phyloP scores from a whole-genome alignment of 2,888 invertebrate species.

The Chirona hameri region DNA sequence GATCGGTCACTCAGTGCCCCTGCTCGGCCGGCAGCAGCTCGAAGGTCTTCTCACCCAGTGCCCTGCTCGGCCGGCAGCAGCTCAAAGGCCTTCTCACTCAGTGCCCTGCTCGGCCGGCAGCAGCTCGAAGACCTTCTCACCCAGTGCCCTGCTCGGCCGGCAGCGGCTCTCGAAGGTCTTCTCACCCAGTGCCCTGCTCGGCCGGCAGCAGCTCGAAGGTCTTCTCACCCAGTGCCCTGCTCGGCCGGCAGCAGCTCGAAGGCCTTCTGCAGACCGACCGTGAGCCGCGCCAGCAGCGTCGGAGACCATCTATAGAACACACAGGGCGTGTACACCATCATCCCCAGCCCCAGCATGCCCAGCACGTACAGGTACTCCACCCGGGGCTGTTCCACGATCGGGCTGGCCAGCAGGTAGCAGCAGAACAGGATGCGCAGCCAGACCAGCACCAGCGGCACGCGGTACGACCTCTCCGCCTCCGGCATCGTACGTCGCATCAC shows the following conservation, averaged over 20 bases:
- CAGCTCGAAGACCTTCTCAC: no score
- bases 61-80: no score
- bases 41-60: no score
- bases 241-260: background rate
- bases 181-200: no score
- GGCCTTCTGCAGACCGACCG: background rate
- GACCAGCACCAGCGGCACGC: constrained; percentile 89
- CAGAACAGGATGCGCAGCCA: constrained; percentile 83
- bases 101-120: no score
- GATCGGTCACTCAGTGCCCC: no score
- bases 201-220: no score
- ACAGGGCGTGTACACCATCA: constrained; percentile 90
- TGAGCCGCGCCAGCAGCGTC: constrained; percentile 46
- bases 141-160: no score
- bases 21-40: no score
- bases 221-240: no score
- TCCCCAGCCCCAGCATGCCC: constrained; percentile 80
- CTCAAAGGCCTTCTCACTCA: no score
- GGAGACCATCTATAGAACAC: constrained; percentile 82
- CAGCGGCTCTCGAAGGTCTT: no score
- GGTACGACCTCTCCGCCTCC: constrained; percentile 83
- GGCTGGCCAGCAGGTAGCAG: constrained; percentile 85
- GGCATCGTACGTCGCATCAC: constrained; percentile 88
- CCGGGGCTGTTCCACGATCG: constrained; percentile 87
- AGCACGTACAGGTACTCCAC: constrained; percentile 93